phyloP scores from a whole-genome alignment of 2,113 vertebrate species.

The Glaucomys volans region DNA sequence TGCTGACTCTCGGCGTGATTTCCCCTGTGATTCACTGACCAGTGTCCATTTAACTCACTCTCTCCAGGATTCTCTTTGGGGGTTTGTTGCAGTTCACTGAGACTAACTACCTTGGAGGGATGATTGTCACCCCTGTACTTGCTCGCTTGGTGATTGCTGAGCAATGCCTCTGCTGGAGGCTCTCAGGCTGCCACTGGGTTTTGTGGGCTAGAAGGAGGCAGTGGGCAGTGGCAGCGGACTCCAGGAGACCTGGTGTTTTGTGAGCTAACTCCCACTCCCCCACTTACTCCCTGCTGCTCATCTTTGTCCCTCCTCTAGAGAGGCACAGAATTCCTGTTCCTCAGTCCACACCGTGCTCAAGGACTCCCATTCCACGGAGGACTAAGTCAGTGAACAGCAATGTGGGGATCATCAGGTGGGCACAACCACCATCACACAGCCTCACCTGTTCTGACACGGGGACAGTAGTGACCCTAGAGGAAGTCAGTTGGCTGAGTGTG shows the following conservation, averaged over 20 bases:
- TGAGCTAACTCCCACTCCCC: no score
- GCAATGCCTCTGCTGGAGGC: conserved; percentile 15
- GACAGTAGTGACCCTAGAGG: neutral
- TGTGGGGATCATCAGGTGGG: accelerated
- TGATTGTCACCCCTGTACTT: neutral
- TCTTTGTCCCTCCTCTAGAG: neutral
- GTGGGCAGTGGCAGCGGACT: no score
- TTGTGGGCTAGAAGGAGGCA: neutral
- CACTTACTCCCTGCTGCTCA: no score
- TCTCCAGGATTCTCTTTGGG: conserved; percentile 35
- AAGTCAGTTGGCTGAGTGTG: accelerated
- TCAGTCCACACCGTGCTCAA: neutral
- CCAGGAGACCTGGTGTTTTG: no score
- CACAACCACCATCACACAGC: no score
- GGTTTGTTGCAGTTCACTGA: neutral
- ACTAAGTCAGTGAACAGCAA: no score
- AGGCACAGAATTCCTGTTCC: neutral
- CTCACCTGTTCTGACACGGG: neutral
- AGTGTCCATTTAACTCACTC: conserved; percentile 39
- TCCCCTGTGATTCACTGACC: conserved; percentile 72
- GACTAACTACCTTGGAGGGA: conserved; percentile 72
- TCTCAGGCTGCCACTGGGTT: conserved; percentile 59
- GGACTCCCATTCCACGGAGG: accelerated
- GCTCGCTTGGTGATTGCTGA: conserved; percentile 58
- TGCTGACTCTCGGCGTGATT: conserved; percentile 48